Base-by-base conservation (phyloP, 2,113 vertebrate genomes). In the Jacana jacana region DNA sequence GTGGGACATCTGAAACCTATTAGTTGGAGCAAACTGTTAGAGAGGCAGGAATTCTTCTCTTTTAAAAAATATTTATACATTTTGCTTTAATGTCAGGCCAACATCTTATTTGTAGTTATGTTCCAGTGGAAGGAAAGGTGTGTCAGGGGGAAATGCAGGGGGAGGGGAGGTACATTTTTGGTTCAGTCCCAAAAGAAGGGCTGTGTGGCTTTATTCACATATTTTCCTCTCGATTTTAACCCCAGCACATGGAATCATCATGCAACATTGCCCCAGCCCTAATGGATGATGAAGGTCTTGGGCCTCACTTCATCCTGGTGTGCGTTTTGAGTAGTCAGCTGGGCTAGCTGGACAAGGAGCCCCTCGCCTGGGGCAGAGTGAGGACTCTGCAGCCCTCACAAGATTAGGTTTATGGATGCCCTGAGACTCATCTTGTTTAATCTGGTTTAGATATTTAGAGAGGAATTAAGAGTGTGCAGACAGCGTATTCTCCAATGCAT, bases 1-100 rank as follows among this genome's bases (percentile, higher is more conserved):
- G 97, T 76, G 81, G 80, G 93, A 98, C 98, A 99, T 98, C 98
- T 99, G 98, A 99, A 98, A 98, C 94, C 98, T 93, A 98, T 98
- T 98, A 98, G 97, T 88, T 86, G 91, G 96, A 97, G 96, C 94
- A 97, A 98, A 98, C 98, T 98, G 97, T 97, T 97, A 97, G 98
- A 96, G 61, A 98, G 97, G 95, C 97, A 97, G 97, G 94, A 97
- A 97, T 97, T 97, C 97, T 96, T 93, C 95, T 95, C 96, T 88
- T 96, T 95, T 91, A 54, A 58, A 96, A 97, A 97, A 96, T 96
- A 97, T 97, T 96, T 96, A 94, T 94, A 91, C 95, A 61, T 96
- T 96, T 93, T 42, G 39, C 96, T 97, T 97, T 97, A 37, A 97
- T 94, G 94, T 97, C 93, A 66, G 46, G 95, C 97, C 97, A 97